Conservation (phyloP, 2,888 invertebrate species). For the Ceramica pisi region DNA sequence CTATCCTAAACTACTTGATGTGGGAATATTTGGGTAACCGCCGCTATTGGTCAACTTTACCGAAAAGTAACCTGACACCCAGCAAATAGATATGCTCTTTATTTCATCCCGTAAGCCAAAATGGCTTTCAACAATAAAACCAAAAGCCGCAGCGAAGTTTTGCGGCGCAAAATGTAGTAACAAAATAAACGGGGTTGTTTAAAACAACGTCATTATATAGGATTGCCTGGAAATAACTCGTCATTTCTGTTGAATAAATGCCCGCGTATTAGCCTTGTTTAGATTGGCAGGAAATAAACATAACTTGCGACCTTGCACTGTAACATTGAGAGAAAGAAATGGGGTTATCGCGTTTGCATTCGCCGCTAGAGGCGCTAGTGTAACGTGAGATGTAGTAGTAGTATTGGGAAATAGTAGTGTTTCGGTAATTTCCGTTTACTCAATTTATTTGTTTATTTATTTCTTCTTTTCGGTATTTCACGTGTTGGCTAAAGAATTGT, state of each 20-base stretch:
- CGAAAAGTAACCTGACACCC: conserved; percentile 20
- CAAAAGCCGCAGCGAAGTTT: conserved; percentile 37
- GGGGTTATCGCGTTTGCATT: no score
- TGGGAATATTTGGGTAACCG: conserved; percentile 21
- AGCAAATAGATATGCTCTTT: conserved; percentile 30
- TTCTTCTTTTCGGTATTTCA: no score
- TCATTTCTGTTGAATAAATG: conserved; percentile 40
- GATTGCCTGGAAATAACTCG: conserved; percentile 39
- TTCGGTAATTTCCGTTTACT: no score
- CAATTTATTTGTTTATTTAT: no score
- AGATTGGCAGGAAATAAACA: conserved; percentile 49
- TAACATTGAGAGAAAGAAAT: conserved; percentile 12
- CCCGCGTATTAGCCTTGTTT: conserved; percentile 27
- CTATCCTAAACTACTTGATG: conserved; percentile 13
- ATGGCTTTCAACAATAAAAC: conserved; percentile 28
- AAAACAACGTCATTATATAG: conserved; percentile 34
- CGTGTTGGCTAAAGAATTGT: no score
- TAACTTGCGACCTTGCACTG: conserved; percentile 23
- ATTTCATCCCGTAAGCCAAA: conserved; percentile 29
- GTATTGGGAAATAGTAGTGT: no score
- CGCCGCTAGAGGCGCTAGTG: no score
- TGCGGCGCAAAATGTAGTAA: conserved; percentile 21
- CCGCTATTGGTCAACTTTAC: conserved; percentile 16
- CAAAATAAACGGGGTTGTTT: conserved; percentile 38
- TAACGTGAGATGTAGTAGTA: no score